phyloP scores from a whole-genome alignment of 1,140 invertebrate species.

The Drosophila simulans region DNA sequence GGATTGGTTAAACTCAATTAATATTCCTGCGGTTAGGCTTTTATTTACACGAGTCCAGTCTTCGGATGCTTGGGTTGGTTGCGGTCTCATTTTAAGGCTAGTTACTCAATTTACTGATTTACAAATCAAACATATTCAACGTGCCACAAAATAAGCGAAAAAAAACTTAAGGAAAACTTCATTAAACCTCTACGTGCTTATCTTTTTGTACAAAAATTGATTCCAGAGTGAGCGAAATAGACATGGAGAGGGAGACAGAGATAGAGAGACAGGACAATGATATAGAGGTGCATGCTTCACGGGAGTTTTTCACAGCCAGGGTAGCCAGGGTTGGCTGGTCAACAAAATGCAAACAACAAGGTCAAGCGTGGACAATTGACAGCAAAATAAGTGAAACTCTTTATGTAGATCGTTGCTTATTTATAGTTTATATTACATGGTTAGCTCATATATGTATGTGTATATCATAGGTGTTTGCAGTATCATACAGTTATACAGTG shows the following conservation, averaged over 20 bases:
- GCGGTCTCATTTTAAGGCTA: slow-evolving; percentile 5
- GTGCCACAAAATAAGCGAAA: slow-evolving; percentile 43
- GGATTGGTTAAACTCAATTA: slow-evolving; percentile 19
- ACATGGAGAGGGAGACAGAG: slow-evolving; percentile 7
- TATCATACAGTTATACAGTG: slow-evolving; percentile 34
- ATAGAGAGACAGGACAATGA: slow-evolving; percentile 5
- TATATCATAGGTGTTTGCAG: slow-evolving; percentile 12
- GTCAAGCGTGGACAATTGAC: slow-evolving; percentile 31
- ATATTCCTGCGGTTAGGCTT: slow-evolving; percentile 14
- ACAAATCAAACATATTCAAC: slow-evolving; percentile 35
- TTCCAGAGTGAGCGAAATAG: neutral
- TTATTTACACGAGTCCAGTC: slow-evolving; percentile 40
- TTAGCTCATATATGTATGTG: slow-evolving; percentile 5
- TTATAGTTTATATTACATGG: slow-evolving; percentile 34
- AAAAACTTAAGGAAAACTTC: slow-evolving; percentile 19
- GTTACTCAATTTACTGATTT: slow-evolving; percentile 14
- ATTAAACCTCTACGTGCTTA: slow-evolving; percentile 21
- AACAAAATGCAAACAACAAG: slow-evolving; percentile 52
- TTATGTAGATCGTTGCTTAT: slow-evolving; percentile 15
- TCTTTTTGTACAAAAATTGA: slow-evolving; percentile 18
- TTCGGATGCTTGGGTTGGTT: slow-evolving; percentile 1
- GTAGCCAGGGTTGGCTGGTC: slow-evolving; percentile 40
- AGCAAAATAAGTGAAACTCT: slow-evolving; percentile 22
- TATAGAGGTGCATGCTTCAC: slow-evolving; percentile 23
- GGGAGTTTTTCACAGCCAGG: slow-evolving; percentile 29